These are phyloP conservation scores for Chrysopa pallens DNA, from an alignment of 1,140 invertebrate species.

Conservation along the genomic window DNA sequence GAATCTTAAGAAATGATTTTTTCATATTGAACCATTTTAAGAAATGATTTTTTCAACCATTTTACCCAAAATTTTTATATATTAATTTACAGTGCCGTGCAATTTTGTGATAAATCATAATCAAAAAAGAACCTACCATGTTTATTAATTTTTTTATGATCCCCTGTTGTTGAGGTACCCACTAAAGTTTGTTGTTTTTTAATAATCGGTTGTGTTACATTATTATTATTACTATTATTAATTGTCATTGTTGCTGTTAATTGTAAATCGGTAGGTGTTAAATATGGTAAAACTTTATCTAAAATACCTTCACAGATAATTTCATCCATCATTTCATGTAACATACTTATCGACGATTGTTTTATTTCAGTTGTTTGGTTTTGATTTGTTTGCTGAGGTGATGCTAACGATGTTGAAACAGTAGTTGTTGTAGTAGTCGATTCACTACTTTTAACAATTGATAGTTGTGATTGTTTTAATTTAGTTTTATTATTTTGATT, in stretches of 20 bases:
- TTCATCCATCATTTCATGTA: constrained; percentile 28
- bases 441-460: constrained; percentile 1
- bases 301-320: constrained; percentile 58
- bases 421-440: not conserved
- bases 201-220: not conserved
- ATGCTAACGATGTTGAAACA: constrained; percentile 5
- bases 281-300: constrained; percentile 56
- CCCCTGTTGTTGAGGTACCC: not conserved
- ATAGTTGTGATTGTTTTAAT: constrained; percentile 3
- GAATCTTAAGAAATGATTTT: too few species aligned
- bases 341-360: constrained; percentile 21
- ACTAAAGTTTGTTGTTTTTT: not conserved
- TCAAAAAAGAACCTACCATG: not conserved
- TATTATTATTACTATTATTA: not conserved
- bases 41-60: too few species aligned
- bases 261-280: constrained; percentile 28
- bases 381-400: not conserved
- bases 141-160: not conserved
- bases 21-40: too few species aligned
- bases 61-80: not conserved
- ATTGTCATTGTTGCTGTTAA: not conserved
- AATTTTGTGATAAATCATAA: not conserved
- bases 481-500: constrained; percentile 9
- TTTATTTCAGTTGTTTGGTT: constrained; percentile 9
- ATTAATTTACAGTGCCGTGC: not conserved